Base-by-base conservation (phyloP, 2,888 invertebrate species). In the Lymantria monacha region DNA sequence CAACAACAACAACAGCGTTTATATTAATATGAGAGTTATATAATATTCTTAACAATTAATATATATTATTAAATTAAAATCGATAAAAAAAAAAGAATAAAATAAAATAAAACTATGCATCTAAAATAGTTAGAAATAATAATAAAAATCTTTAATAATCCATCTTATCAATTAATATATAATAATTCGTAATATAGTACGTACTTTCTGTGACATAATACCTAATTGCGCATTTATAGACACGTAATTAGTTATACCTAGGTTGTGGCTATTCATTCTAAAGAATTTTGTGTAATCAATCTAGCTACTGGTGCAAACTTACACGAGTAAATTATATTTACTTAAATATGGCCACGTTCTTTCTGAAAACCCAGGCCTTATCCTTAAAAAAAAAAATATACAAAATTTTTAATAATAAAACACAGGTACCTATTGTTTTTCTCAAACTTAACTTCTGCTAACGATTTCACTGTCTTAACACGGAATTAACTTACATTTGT, bases 1-100 rank as follows among this genome's bases (percentile, higher is more conserved):
- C 88, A 91, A 88, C 89, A 91, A 90, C 90, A 90, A 89, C 89
- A 91, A 91, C 90, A 89, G 90, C 90, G 59, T 87, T 88, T 84
- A 85, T 87, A 82, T 84, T 82, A 82, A 79, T 81, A 79, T 80
- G 75, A 78, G 73, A 77, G 83, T 81, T 76, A 84, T 81, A 80
- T 76, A 70, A 76, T 76, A 74, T 64, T 67, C 71, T 80, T 80
- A 81, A 74, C 77, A 77, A 70, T 72, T 77, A 79, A 69, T 79
- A 77, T 81, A 85, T 76, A 66, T 73, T 60, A 44, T 22, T 42
- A 66, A 71, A 63, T 44, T 41, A 64, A 63, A 42, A 65, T n/a
- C n/a, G n/a, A 57, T 40, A 15, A 42, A 11, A 10, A 30, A 38
- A 44, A 22, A 22, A 49, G 38, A 49, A 49, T 30, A 51, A 54